A percentile compares a stretch with the other conserved stretches of the same genome.
Evolutionary conservation across 2,797 vertebrate genomes (phyloP).

Genomic region (Anabacerthia variegaticeps): DNA sequence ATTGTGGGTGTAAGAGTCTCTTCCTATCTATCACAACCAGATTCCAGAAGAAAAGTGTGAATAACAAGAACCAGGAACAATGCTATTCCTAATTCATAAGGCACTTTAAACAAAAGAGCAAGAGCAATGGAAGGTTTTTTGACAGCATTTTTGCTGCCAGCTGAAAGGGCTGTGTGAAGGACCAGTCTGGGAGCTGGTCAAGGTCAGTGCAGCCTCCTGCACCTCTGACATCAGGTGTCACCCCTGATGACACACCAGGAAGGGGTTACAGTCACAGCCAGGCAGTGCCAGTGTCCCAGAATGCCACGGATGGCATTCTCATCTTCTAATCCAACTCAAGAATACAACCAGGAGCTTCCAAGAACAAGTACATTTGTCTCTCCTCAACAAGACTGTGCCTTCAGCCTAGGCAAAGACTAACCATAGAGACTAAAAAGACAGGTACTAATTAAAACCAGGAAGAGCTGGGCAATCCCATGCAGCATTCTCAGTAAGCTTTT

Average conservation of each 20-base stretch:
- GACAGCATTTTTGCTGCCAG: neutral
- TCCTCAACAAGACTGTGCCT: neutral
- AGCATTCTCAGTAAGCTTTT: neutral
- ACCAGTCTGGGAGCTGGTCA: neutral
- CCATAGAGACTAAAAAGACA: neutral
- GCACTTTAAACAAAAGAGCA: neutral
- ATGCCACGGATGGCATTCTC: fast-evolving
- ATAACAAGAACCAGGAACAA: neutral
- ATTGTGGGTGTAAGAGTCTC: neutral
- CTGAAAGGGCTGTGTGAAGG: neutral
- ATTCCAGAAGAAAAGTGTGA: neutral
- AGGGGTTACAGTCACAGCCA: neutral
- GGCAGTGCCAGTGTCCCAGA: neutral
- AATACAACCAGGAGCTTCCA: neutral
- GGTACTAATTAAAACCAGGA: neutral
- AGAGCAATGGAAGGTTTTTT: neutral
- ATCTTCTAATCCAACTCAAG: neutral
- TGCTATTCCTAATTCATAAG: neutral
- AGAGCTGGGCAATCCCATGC: neutral
- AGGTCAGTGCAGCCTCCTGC: neutral
- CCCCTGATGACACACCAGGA: neutral
- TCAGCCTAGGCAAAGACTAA: neutral
- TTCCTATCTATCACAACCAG: neutral
- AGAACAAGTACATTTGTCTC: neutral
- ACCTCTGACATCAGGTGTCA: neutral